These are phyloP conservation scores for Bubo scandiacus DNA, from an alignment of 2,113 vertebrate species.

Conservation along the genomic window DNA sequence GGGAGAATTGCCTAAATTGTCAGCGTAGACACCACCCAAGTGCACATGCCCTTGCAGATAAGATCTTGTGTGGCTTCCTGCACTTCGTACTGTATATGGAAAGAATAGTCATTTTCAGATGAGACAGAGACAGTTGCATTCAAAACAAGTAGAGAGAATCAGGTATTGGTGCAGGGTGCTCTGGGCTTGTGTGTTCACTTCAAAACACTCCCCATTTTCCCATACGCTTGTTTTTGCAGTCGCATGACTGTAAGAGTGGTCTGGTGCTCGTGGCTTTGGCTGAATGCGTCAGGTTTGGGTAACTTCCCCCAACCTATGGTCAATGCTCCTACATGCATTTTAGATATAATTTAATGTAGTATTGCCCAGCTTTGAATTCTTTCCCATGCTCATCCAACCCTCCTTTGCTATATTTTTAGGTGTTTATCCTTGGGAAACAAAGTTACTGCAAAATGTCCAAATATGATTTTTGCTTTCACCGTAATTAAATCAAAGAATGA, in stretches of 20 bases:
- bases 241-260: background rate
- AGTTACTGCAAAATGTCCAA: background rate
- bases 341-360: background rate
- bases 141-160: background rate
- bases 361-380: background rate
- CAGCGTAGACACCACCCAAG: constrained; percentile 49
- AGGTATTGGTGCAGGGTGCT: background rate
- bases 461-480: background rate
- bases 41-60: constrained; percentile 52
- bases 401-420: background rate
- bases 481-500: background rate
- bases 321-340: background rate
- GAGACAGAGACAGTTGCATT: background rate
- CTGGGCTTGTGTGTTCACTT: background rate
- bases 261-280: background rate
- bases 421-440: background rate
- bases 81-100: background rate
- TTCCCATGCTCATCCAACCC: background rate
- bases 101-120: constrained; percentile 50
- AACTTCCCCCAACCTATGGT: background rate
- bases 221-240: background rate
- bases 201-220: background rate
- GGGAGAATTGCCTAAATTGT: constrained; percentile 50
- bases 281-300: background rate
- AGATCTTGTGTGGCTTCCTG: constrained; percentile 66